These are phyloP conservation scores for Sceloporus tristichus DNA, from an alignment of 2,113 vertebrate genomes.

Conservation along the genomic window DNA sequence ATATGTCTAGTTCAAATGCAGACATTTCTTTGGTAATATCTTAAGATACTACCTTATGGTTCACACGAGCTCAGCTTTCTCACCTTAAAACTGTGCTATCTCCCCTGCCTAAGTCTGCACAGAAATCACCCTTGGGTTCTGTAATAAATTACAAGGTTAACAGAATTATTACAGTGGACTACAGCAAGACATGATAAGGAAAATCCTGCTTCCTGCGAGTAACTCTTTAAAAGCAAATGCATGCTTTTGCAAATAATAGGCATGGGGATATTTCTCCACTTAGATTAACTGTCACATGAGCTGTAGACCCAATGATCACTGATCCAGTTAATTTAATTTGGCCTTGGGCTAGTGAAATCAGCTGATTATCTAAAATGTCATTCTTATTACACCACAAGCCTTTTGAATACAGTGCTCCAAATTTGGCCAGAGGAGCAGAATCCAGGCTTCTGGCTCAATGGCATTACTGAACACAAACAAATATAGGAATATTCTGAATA, in stretches of 20 bases:
- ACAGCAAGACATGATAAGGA: background rate
- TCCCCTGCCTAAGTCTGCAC: background rate
- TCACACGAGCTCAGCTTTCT: background rate
- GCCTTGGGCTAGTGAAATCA: no score
- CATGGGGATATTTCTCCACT: no score
- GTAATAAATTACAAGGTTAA: no score
- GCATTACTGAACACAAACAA: no score
- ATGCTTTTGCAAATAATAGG: no score
- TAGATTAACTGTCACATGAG: no score
- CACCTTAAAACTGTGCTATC: background rate
- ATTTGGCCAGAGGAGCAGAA: background rate
- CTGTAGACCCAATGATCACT: background rate
- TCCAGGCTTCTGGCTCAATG: background rate
- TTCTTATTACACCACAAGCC: background rate
- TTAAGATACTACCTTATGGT: background rate
- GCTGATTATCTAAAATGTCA: background rate
- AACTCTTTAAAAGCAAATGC: background rate
- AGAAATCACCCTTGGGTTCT: background rate
- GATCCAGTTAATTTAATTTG: background rate
- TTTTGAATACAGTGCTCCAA: background rate
- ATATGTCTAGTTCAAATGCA: background rate
- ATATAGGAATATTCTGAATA: no score
- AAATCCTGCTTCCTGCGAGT: background rate
- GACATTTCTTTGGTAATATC: background rate
- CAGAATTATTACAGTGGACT: background rate